phyloP scores from a whole-genome alignment of 2,113 vertebrate species.

The Eurypyga helias region DNA sequence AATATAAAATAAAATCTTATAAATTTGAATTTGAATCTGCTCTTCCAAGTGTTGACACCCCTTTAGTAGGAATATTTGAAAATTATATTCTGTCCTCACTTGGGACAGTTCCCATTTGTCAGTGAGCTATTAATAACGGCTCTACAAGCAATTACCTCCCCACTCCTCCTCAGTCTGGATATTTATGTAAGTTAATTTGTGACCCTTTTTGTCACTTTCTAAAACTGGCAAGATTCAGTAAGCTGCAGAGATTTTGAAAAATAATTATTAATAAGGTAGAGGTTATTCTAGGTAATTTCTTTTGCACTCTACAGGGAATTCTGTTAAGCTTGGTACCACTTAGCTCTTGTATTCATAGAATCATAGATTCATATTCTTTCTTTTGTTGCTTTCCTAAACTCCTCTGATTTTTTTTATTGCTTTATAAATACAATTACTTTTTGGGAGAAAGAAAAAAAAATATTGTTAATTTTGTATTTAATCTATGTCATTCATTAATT shows the following conservation, averaged over 20 bases:
- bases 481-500: not conserved
- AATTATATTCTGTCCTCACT: not conserved
- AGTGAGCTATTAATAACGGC: not conserved
- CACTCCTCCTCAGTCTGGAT: not conserved
- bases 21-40: not conserved
- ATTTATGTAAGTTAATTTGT: not conserved
- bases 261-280: not conserved
- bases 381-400: not conserved
- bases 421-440: not conserved
- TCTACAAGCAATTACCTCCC: not conserved
- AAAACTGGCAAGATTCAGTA: not conserved
- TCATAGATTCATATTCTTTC: not conserved
- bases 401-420: not conserved
- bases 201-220: not conserved
- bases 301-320: not conserved
- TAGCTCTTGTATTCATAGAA: too few relatives aligned
- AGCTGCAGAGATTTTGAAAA: not conserved
- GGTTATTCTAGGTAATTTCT: not conserved
- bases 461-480: too few relatives aligned
- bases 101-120: not conserved
- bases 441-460: not conserved
- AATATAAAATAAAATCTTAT: not conserved
- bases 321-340: not conserved
- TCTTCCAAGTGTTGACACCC: not conserved
- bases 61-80: not conserved